Conservation (phyloP, 2,888 invertebrate genomes). For the Agelastica alni region DNA sequence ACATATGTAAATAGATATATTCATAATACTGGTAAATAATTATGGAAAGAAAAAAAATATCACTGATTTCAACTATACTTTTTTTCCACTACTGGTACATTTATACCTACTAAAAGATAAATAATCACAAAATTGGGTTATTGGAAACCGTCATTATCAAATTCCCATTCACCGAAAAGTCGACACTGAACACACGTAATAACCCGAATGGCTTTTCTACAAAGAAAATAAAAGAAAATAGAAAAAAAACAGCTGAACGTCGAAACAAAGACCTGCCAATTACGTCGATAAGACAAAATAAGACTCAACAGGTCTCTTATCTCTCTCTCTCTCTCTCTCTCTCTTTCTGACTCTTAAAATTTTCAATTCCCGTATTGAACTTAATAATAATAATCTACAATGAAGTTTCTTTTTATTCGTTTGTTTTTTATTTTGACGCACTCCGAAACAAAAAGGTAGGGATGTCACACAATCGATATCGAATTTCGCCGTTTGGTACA, state of each 20-base stretch:
- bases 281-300: constrained; percentile 36
- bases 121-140: too few relatives aligned
- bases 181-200: not conserved
- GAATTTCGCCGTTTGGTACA: not conserved
- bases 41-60: too few relatives aligned
- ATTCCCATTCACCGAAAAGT: not conserved
- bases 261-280: constrained; percentile 30
- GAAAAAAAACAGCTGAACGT: constrained; percentile 16
- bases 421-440: constrained; percentile 12
- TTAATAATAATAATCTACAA: constrained; percentile 13
- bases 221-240: constrained; percentile 1
- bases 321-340: constrained; percentile 8
- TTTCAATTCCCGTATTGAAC: constrained; percentile 12
- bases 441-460: not conserved
- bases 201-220: not conserved
- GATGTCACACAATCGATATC: constrained; percentile 1
- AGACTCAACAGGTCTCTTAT: constrained; percentile 39
- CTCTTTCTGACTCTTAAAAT: constrained; percentile 17
- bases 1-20: too few relatives aligned
- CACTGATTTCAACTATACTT: too few relatives aligned
- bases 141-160: not conserved
- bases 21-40: too few relatives aligned
- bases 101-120: too few relatives aligned
- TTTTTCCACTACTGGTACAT: too few relatives aligned
- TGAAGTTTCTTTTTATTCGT: constrained; percentile 4